Percentiles rank a stretch among this genome's conserved stretches.
phyloP scores from a whole-genome alignment of 2,888 invertebrate species.

The Galeruca laticollis region DNA sequence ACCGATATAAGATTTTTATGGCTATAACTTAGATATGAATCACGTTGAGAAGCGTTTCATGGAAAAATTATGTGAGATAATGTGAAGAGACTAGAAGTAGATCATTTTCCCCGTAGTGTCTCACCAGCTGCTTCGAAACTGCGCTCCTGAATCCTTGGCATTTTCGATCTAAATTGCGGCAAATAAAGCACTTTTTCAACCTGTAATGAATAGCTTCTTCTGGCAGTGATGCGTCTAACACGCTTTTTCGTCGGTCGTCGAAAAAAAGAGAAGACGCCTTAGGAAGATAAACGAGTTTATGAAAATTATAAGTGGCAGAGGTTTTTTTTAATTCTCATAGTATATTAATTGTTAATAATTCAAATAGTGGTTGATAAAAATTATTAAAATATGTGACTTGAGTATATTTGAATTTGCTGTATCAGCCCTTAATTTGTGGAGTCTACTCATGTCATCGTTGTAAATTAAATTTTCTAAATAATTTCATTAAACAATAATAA shows the following conservation, averaged over 20 bases:
- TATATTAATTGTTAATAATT: no score
- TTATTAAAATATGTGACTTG: no score
- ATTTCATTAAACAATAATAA: no score
- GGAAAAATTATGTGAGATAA: conserved; percentile 10
- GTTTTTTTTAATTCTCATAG: neutral
- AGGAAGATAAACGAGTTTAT: conserved; percentile 19
- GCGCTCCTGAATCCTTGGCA: conserved; percentile 13
- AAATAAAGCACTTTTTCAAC: conserved; percentile 35
- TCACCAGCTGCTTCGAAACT: conserved; percentile 1
- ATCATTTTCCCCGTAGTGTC: neutral
- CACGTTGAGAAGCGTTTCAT: neutral
- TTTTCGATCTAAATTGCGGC: conserved; percentile 23
- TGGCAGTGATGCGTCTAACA: conserved; percentile 29
- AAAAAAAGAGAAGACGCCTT: conserved; percentile 1
- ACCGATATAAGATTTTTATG: no score
- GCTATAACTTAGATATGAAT: neutral
- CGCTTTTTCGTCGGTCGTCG: conserved; percentile 7
- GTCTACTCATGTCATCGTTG: no score
- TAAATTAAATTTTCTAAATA: no score
- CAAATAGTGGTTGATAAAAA: neutral
- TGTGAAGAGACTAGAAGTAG: neutral
- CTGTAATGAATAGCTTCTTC: conserved; percentile 35
- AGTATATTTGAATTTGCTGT: no score
- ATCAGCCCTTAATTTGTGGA: no score
- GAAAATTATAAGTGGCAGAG: conserved; percentile 24